A percentile compares a stretch with the other conserved stretches of the same genome.
Conservation (phyloP, 2,888 invertebrate species). For the Drosophila lutescens region DNA sequence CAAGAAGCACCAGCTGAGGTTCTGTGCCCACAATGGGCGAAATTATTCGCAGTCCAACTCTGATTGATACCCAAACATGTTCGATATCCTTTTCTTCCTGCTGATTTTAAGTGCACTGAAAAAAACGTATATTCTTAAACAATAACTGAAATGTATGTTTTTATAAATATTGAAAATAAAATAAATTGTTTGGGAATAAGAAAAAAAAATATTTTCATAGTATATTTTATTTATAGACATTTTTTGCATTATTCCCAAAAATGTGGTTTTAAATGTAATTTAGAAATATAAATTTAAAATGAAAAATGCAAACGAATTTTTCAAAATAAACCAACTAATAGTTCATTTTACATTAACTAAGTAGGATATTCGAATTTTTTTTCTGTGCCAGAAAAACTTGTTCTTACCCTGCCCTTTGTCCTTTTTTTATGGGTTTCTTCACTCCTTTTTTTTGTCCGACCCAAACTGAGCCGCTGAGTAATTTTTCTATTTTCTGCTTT, state of each 20-base stretch:
- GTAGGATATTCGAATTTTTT: neutral
- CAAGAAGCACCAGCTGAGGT: constrained; percentile 8
- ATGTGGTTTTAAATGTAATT: too few relatives aligned
- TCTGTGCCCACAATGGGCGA: constrained; percentile 15
- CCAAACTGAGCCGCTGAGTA: constrained; percentile 58
- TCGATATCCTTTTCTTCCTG: constrained; percentile 2
- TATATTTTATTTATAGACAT: too few relatives aligned
- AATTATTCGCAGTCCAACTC: constrained; percentile 17
- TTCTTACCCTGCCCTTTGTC: constrained; percentile 5
- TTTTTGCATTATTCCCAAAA: too few relatives aligned
- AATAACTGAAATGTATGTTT: neutral
- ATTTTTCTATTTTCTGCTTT: constrained; percentile 79
- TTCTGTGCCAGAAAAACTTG: neutral
- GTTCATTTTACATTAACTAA: too few relatives aligned
- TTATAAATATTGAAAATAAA: neutral
- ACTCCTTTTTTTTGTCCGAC: constrained; percentile 30
- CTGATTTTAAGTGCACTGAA: constrained; percentile 1
- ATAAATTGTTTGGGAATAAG: neutral
- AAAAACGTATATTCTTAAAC: neutral
- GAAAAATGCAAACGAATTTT: too few relatives aligned
- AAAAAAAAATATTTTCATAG: too few relatives aligned
- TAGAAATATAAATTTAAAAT: too few relatives aligned
- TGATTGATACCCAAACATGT: constrained; percentile 31
- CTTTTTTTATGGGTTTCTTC: constrained; percentile 40
- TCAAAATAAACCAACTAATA: too few relatives aligned